Percentiles rank a stretch among this genome's conserved stretches.
Evolutionary conservation across 30 jellyfish, hydroid and myxozoan species (phyloP).

Genomic region (Hydractinia echinata): DNA sequence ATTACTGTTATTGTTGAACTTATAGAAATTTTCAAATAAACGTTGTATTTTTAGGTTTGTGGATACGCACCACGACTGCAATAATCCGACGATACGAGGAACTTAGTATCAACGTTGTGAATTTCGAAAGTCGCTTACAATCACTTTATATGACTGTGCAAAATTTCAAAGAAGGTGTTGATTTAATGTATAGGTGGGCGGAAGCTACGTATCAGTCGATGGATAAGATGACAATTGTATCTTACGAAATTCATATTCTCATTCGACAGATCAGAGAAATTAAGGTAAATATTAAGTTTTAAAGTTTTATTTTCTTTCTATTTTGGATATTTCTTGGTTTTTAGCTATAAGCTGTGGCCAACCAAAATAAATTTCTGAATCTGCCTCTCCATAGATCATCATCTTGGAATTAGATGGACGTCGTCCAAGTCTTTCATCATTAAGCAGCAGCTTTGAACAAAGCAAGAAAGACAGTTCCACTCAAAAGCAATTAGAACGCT

Average conservation of each 20-base stretch:
- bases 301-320: neutral
- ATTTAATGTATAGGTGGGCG: conserved; percentile 68
- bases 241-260: conserved; percentile 65
- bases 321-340: neutral
- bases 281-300: conserved; percentile 43
- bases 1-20: neutral
- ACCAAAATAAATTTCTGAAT: neutral
- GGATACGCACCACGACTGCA: conserved; percentile 85
- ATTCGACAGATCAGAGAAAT: conserved; percentile 88
- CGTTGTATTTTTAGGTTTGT: conserved; percentile 51
- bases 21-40: neutral
- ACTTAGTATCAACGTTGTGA: conserved; percentile 47
- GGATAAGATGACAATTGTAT: conserved; percentile 64
- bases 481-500: conserved; percentile 48
- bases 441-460: conserved; percentile 43
- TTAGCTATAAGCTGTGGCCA: no score
- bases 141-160: conserved; percentile 80
- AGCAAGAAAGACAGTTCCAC: conserved; percentile 60
- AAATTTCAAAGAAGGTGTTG: conserved; percentile 90
- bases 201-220: conserved; percentile 57
- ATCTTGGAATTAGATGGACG: conserved; percentile 84
- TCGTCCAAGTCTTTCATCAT: conserved; percentile 67
- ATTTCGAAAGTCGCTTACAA: conserved; percentile 69
- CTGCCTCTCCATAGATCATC: conserved; percentile 34
- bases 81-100: conserved; percentile 80